These are phyloP conservation scores for Polyergus mexicanus DNA, from an alignment of 1,140 invertebrate species.

Conservation along the genomic window DNA sequence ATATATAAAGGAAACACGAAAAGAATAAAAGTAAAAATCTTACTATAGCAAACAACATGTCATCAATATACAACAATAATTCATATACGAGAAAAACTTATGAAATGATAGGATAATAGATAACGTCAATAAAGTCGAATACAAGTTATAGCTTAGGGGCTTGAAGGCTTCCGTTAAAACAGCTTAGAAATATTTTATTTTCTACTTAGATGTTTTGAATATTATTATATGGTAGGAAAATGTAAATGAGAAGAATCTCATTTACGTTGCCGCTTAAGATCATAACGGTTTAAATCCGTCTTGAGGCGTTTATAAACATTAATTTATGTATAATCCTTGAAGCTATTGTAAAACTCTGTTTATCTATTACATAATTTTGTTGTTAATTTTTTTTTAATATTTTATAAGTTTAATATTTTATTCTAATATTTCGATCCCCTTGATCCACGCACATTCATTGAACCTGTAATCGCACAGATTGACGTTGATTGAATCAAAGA, in stretches of 20 bases:
- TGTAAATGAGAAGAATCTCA: neutral
- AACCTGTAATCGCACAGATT: slow-evolving; percentile 56
- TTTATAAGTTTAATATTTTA: neutral
- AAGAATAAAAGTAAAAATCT: neutral
- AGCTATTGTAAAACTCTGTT: neutral
- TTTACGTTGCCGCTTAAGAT: neutral
- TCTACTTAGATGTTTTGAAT: neutral
- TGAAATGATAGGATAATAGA: neutral
- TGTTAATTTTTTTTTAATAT: neutral
- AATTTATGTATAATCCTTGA: neutral
- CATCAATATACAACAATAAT: neutral
- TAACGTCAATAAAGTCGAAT: neutral
- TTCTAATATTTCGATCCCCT: neutral
- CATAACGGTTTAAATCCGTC: neutral
- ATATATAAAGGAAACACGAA: neutral
- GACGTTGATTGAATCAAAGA: slow-evolving; percentile 57
- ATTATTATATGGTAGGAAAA: neutral
- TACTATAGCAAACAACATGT: neutral
- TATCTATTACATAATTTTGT: neutral
- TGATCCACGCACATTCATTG: slow-evolving; percentile 32
- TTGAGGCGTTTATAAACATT: neutral
- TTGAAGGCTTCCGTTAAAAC: neutral
- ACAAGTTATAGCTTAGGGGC: neutral
- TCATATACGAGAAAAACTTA: neutral
- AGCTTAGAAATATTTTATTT: neutral